Evolutionary conservation across 2,113 vertebrate species (phyloP).

Genomic region (Piprites chloris): DNA sequence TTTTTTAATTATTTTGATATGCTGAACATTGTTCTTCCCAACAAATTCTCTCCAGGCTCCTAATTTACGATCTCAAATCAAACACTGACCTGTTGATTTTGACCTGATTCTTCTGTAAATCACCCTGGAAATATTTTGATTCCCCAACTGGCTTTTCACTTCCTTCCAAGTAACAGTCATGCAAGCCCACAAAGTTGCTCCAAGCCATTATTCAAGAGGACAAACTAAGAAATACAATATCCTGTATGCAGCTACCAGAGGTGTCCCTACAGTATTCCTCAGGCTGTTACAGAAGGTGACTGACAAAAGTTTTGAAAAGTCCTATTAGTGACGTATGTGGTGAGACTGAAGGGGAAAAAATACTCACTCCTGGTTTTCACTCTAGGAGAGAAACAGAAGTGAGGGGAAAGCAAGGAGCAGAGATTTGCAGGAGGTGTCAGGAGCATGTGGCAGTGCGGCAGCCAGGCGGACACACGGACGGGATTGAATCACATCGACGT

Average conservation of each 20-base stretch:
- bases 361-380: background rate
- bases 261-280: slow-evolving; percentile 46
- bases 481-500: background rate
- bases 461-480: background rate
- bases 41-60: background rate
- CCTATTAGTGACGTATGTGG: slow-evolving; percentile 25
- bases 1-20: background rate
- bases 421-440: background rate
- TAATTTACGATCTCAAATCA: slow-evolving; percentile 24
- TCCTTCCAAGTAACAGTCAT: slow-evolving; percentile 24
- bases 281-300: slow-evolving; percentile 1
- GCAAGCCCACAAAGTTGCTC: background rate
- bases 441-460: background rate
- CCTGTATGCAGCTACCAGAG: slow-evolving; percentile 53
- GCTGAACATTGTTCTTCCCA: background rate
- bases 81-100: slow-evolving; percentile 21
- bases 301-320: slow-evolving; percentile 56
- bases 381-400: background rate
- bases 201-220: slow-evolving; percentile 46
- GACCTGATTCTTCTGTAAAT: slow-evolving; percentile 41
- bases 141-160: slow-evolving; percentile 24
- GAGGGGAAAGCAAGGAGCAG: background rate
- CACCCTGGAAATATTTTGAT: slow-evolving; percentile 39
- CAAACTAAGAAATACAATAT: slow-evolving; percentile 55
- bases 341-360: slow-evolving; percentile 6